Evolutionary conservation across 2,888 invertebrate genomes (phyloP).

Genomic region (Bombyx huttoni): DNA sequence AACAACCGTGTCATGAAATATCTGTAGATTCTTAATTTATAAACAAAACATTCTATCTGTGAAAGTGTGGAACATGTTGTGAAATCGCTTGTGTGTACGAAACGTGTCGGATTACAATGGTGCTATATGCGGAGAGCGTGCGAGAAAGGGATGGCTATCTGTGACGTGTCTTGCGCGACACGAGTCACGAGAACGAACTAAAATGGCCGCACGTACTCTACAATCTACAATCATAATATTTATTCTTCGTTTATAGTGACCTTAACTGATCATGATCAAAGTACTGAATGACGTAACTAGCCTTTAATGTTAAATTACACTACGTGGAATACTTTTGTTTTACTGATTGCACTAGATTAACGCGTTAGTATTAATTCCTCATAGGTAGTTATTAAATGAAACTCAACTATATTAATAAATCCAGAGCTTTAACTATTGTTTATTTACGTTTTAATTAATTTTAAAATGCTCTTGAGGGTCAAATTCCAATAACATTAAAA

Average conservation of each 20-base stretch:
- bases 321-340: conserved; percentile 18
- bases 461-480: conserved; percentile 10
- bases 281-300: conserved; percentile 67
- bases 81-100: conserved; percentile 70
- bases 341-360: background rate
- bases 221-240: conserved; percentile 73
- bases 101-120: conserved; percentile 73
- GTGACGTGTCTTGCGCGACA: conserved; percentile 65
- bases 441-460: conserved; percentile 16
- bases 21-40: conserved; percentile 67
- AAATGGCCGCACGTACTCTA: conserved; percentile 69
- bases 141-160: conserved; percentile 56
- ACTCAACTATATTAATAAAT: conserved; percentile 7
- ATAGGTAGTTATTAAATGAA: background rate
- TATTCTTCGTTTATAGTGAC: conserved; percentile 69
- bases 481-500: background rate
- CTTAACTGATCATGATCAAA: conserved; percentile 68
- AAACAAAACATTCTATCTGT: conserved; percentile 69
- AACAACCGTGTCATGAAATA: conserved; percentile 63
- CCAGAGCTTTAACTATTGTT: conserved; percentile 30
- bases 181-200: conserved; percentile 69
- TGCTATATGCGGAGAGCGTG: conserved; percentile 71
- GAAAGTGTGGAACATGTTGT: conserved; percentile 71
- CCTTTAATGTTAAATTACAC: conserved; percentile 41
- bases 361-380: background rate